Base-by-base conservation (phyloP, 2,888 invertebrate genomes). In the Odontomyia ornata region DNA sequence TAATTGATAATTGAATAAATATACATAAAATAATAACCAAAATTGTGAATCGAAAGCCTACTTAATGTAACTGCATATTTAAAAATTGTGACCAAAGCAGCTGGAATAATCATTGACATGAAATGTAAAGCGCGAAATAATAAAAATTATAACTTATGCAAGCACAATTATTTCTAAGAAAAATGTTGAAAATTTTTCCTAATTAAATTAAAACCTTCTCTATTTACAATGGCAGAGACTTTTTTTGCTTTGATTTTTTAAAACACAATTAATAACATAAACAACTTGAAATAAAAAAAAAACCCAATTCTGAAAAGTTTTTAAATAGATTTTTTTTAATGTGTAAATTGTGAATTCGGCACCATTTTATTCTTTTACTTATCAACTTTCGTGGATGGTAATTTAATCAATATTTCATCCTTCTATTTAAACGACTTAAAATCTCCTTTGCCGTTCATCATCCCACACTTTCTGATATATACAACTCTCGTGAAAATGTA, bases 331-430 rank as follows among this genome's bases (percentile, higher is more conserved):
- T 28, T 7, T 15, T 28, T 15, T 28, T 43, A 43, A 21, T 43
- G 11, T 47, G 7, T 71, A 47, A 23, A 23, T 60, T 73, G 73
- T 57, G 30, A 60, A 60, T 73, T 73, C 73, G 73, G 73, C 73
- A 73, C 73, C 73, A 73, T 57, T 57, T 57, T 43, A 36, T 46
- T 69, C 46, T 67, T 46, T 47, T 69, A 5, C 18, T 47, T 23
- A 43, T 21, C 11, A 43, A 27, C 11, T 13, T 43, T 67, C 9
- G 2, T 46, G 46, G 36, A 67, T 67, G 46, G 18, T 43, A 43
- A 21, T 21, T n/a, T 4, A 21, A 9, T 67, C 18, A 21, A 11
- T 60, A 13, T 23, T 60, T 67, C 46, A 27, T 67, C 43, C 23
- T 4, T 47, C 15, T 30, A 15, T 28, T n/a, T 15, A 2, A 30